Base-by-base conservation (phyloP, 2,888 invertebrate species). In the Melikaiella ostensackeni region DNA sequence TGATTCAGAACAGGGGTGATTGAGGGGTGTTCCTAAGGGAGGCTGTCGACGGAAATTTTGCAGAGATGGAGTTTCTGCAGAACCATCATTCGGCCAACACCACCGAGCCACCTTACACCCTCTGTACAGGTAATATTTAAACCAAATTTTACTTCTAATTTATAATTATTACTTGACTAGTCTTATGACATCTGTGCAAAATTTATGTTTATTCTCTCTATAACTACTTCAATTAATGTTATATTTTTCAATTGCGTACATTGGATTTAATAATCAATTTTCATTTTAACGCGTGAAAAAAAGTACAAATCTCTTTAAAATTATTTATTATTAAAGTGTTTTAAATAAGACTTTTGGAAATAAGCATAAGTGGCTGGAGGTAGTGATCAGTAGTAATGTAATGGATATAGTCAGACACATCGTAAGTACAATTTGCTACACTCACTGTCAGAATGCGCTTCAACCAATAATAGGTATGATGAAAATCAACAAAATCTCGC, bases 51-150 rank as follows among this genome's bases (percentile, higher is more conserved):
- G 85, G 86, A 86, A 88, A 89, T 88, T 90, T 88, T 70, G 86
- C 87, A 88, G 91, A 91, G 89, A 91, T 91, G 91, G 91, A 91
- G 91, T 91, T 91, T 87, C 91, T 91, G 84, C 91, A 91, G 88
- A 91, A 88, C 90, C 90, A 91, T 87, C 91, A 91, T 84, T 86
- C 91, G 85, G 88, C 90, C 83, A 91, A 89, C 91, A 91, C 86
- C 89, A 89, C 91, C 86, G 91, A 91, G 84, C 85, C 90, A 83
- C 88, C 90, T 76, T 91, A 91, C 80, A 91, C 90, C 78, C 89
- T 91, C 79, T 88, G 90, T 80, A 88, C 90, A 88, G 91, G 91
- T 91, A 83, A 83, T 83, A 70, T 35, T 38, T 66, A 38, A 19
- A 35, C 9, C 9, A 0, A 35, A 35, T 35, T 35, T 38, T 13